Evolutionary conservation across 2,113 vertebrate species (phyloP).

Genomic region (Cyprinus carpio): DNA sequence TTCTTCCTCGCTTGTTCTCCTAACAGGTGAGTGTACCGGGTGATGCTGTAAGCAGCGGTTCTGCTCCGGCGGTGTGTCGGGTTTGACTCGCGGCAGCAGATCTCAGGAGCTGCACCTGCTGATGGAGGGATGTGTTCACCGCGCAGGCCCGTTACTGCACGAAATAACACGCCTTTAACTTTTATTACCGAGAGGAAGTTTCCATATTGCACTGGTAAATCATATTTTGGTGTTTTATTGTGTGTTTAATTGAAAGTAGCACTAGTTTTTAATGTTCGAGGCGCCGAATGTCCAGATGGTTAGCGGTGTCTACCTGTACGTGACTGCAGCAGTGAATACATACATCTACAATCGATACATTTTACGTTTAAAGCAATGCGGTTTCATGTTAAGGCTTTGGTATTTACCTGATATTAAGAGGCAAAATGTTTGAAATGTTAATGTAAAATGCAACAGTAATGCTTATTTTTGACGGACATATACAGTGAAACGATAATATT

Average conservation of each 20-base stretch:
- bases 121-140: background rate
- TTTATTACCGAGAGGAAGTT: background rate
- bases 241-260: background rate
- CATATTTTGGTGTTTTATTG: background rate
- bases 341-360: too few species aligned
- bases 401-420: background rate
- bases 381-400: too few species aligned
- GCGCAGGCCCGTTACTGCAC: constrained; percentile 26
- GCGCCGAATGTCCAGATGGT: background rate
- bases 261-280: background rate
- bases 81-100: constrained; percentile 4
- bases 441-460: background rate
- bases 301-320: constrained; percentile 3
- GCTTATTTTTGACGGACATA: too few species aligned
- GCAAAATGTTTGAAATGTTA: background rate
- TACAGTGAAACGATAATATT: background rate
- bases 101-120: constrained; percentile 37
- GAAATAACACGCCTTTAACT: constrained; percentile 9
- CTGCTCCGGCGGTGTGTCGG: too few species aligned
- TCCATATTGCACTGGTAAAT: background rate
- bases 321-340: background rate
- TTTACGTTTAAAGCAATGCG: background rate
- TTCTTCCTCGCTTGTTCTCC: constrained; percentile 50
- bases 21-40: constrained; percentile 64
- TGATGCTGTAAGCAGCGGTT: constrained; percentile 28